Evolutionary conservation across 2,113 vertebrate species (phyloP), one percentile per base, ranked within the genome.

Genomic region (Hippocampus abdominalis): DNA sequence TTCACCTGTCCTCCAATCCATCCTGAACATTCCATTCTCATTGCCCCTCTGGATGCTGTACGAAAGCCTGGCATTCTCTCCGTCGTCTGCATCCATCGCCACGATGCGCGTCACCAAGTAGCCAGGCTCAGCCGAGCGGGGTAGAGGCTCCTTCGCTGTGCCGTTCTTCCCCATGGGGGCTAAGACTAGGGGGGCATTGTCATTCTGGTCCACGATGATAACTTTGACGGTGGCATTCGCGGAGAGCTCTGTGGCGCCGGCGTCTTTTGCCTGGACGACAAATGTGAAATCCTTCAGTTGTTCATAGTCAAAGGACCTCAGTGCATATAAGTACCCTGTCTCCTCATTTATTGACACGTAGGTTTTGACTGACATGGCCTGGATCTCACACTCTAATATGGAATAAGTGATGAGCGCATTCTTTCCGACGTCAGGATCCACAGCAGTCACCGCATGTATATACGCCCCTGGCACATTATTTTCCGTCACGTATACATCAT

Each of bases 311-410:
- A 99, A 99, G 3, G 96, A 98, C 71, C 97, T 90, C 69, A 98
- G 92, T 0, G 97, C 97, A 48, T 98, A 98, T 71, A 98, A 89
- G 73, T 96, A 98, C 25, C 97, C 97, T 5, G 97, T 98, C 88
- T 98, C 96, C 1, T 96, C 93, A 83, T 99, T 98, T 91, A 99
- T 96, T 69, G 96, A 98, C 86, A 98, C 97, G 11, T 98, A 98
- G n/a, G 96, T 98, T 87, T 95, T 95, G 36, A 98, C 94, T 0
- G 96, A 97, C 96, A 98, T 98, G 80, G 95, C 95, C 90, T 97
- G 95, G 78, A 98, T 97, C 79, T 96, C 95, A 82, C 95, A 94
- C 82, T 98, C 96, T 65, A 97, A 82, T 81, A 99, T 98, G 72
- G 95, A 94, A 87, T 98, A 99, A 80, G 92, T 91, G 68, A 99